These are phyloP conservation scores for Merops nubicus DNA, from an alignment of 2,113 vertebrate genomes.

Conservation along the genomic window DNA sequence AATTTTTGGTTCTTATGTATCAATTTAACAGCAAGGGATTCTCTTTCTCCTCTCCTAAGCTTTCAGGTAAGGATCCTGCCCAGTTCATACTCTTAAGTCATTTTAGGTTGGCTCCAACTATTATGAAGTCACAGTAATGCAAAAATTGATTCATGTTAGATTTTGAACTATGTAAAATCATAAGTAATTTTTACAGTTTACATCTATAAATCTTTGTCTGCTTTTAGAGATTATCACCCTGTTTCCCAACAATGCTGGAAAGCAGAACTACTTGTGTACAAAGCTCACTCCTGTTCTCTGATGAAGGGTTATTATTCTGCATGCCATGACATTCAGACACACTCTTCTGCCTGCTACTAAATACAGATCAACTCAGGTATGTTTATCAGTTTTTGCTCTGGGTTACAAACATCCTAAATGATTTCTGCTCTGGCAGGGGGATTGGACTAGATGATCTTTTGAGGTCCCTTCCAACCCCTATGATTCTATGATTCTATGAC, in stretches of 20 bases:
- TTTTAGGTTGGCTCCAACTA: background rate
- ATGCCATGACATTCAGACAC: background rate
- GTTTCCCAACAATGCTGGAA: background rate
- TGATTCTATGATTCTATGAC: too few relatives aligned
- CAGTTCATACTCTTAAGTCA: background rate
- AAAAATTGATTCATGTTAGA: background rate
- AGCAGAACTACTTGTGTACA: background rate
- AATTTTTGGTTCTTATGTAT: background rate
- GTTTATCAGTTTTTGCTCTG: conserved; percentile 7
- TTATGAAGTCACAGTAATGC: background rate
- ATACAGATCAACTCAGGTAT: background rate
- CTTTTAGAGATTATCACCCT: background rate
- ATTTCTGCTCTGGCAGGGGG: too few relatives aligned
- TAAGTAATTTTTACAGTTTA: background rate
- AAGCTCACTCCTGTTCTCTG: background rate
- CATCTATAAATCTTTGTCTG: background rate
- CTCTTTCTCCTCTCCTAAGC: background rate
- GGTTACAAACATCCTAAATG: background rate
- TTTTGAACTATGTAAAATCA: background rate
- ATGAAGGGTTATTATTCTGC: background rate
- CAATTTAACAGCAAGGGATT: background rate
- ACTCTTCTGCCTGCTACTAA: background rate
- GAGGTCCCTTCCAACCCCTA: too few relatives aligned
- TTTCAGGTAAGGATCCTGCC: background rate
- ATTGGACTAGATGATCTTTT: too few relatives aligned